phyloP scores from a whole-genome alignment of 2,113 vertebrate genomes.

The Strigops habroptila region DNA sequence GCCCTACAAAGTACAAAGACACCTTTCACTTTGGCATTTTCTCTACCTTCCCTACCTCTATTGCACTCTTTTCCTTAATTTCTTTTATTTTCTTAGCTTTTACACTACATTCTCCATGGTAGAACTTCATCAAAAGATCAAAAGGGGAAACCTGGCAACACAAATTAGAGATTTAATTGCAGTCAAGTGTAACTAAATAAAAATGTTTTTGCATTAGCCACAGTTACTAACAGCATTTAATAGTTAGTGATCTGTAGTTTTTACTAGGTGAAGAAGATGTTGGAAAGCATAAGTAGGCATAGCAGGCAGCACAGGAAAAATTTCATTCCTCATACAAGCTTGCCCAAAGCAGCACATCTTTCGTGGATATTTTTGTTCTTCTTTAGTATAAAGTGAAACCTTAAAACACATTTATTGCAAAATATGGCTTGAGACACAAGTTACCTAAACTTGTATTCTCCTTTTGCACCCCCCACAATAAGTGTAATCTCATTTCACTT shows the following conservation, averaged over 20 bases:
- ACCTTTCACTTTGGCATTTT: neutral
- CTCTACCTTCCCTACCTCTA: neutral
- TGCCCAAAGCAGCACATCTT: neutral
- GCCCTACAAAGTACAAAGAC: neutral
- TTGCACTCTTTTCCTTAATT: neutral
- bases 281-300: neutral
- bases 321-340: neutral
- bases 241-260: constrained; percentile 2
- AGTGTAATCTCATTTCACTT: neutral
- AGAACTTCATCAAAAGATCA: constrained; percentile 51
- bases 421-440: neutral
- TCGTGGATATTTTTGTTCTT: neutral
- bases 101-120: neutral
- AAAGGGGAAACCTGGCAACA: constrained; percentile 6
- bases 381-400: neutral
- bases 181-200: constrained; percentile 49
- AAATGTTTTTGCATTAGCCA: constrained; percentile 49
- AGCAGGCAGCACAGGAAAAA: neutral
- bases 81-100: neutral
- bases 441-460: neutral
- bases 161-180: constrained; percentile 43
- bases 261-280: constrained; percentile 1
- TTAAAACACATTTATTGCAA: neutral
- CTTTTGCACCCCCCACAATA: neutral
- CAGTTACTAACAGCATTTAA: constrained; percentile 37